Base-by-base conservation (phyloP, 2,113 vertebrate genomes). In the Microtus pennsylvanicus region DNA sequence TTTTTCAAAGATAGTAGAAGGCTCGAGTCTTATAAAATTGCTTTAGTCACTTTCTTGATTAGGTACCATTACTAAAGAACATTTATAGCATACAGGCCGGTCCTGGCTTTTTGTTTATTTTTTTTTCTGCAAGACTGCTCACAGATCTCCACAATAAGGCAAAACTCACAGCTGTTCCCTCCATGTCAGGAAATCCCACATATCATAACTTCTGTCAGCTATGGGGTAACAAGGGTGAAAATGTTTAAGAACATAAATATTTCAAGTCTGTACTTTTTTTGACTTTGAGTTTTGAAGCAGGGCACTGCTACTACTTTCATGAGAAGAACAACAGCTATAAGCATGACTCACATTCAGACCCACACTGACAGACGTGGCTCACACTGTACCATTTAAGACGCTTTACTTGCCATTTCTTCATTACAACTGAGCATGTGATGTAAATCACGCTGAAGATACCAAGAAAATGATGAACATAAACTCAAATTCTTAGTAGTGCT, bases 171-270 rank as follows among this genome's bases (percentile, higher is more conserved):
- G 82, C 83, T 95, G 74, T 87, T 78, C 93, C 33, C 33, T 52
- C 93, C 33, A 42, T 61, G 42, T 83, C 55, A 75, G 55, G 38
- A 96, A 96, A 95, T 10, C 26, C 35, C n/a, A 83, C 19, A 12
- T 35, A 47, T n/a, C 86, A 89, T 38, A 86, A 87, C 47, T 55
- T 91, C 87, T 97, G 26, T 80, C 69, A 94, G 21, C 63, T 94
- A 30, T n/a, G 28, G 38, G 12, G n/a, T 90, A 92, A 95, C 61
- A 88, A 92, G n/a, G 67, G 24, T 93, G 76, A 87, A 92, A 96
- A 87, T 85, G 22, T 45, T 8, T 70, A 78, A 92, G 72, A 96
- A 88, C 88, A 94, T 75, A 80, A 16, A 55, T 65, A 77, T 89
- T 93, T 91, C 63, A 65, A 26, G 8, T 83, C 75, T 58, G 33